A percentile compares a stretch with the other conserved stretches of the same genome.
phyloP scores from a whole-genome alignment of 2,797 vertebrate genomes.

The Diplodus puntazzo region DNA sequence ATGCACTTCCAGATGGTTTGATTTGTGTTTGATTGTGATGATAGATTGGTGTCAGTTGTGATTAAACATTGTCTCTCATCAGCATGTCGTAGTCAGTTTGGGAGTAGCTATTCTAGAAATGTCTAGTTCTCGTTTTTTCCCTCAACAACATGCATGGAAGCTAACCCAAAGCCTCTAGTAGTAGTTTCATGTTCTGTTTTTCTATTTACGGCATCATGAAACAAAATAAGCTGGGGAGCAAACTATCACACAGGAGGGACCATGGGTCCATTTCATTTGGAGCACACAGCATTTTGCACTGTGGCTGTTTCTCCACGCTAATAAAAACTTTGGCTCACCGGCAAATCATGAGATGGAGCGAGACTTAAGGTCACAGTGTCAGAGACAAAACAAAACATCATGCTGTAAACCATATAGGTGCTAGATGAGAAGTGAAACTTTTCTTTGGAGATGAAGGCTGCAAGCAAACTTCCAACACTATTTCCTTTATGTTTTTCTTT shows the following conservation, averaged over 20 bases:
- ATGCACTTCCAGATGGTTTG: constrained; percentile 47
- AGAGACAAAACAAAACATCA: constrained; percentile 47
- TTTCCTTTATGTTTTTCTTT: background rate
- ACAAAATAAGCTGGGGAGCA: constrained; percentile 41
- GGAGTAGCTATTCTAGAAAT: constrained; percentile 20
- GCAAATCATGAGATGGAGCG: constrained; percentile 44
- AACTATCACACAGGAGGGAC: constrained; percentile 43
- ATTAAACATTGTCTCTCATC: constrained; percentile 37
- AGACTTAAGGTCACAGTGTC: constrained; percentile 63
- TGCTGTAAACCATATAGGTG: constrained; percentile 31
- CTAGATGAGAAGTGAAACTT: constrained; percentile 42
- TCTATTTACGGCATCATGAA: constrained; percentile 21
- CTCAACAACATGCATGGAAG: constrained; percentile 58
- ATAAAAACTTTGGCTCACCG: constrained; percentile 57
- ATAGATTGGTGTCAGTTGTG: constrained; percentile 37
- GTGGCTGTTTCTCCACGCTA: constrained; percentile 53
- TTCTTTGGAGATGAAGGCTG: constrained; percentile 30
- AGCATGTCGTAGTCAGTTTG: constrained; percentile 59
- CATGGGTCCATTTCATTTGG: constrained; percentile 61
- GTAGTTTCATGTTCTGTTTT: constrained; percentile 24
- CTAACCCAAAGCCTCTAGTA: constrained; percentile 23
- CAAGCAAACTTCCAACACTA: constrained; percentile 21
- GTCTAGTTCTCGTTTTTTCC: constrained; percentile 9
- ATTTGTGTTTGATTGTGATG: constrained; percentile 50
- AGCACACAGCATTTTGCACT: constrained; percentile 48